Evolutionary conservation across 2,797 vertebrate genomes (phyloP).

Genomic region (Masticophis lateralis): DNA sequence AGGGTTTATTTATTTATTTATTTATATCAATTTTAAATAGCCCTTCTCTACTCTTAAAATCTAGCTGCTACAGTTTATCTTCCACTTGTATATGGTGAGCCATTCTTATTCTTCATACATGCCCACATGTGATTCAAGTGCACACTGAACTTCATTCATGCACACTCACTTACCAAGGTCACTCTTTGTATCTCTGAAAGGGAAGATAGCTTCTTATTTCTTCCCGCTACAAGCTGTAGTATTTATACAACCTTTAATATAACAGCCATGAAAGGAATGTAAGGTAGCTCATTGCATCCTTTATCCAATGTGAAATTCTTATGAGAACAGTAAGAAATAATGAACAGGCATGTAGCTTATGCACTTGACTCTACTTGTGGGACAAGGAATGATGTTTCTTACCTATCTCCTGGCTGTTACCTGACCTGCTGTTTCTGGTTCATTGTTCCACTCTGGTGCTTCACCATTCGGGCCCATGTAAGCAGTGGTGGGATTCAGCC

Average conservation of each 20-base stretch:
- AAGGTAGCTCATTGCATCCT: background rate
- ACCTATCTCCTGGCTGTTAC: background rate
- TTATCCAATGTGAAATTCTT: background rate
- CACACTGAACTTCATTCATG: background rate
- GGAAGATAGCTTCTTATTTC: background rate
- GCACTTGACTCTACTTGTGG: background rate
- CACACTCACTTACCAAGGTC: background rate
- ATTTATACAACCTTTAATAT: background rate
- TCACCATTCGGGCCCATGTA: background rate
- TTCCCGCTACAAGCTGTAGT: background rate
- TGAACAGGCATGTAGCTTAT: background rate
- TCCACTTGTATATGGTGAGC: background rate
- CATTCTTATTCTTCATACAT: background rate
- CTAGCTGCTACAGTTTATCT: background rate
- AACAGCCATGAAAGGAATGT: background rate
- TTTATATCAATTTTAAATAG: background rate
- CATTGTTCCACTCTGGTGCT: background rate
- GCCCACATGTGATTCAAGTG: background rate
- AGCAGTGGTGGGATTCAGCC: background rate
- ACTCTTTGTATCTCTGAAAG: background rate
- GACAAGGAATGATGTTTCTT: background rate
- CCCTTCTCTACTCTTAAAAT: background rate
- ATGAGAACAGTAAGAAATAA: background rate
- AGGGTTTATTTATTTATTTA: background rate
- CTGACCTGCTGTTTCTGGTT: background rate